Conservation (phyloP, 2,888 invertebrate species). For the Morpho helenor region DNA sequence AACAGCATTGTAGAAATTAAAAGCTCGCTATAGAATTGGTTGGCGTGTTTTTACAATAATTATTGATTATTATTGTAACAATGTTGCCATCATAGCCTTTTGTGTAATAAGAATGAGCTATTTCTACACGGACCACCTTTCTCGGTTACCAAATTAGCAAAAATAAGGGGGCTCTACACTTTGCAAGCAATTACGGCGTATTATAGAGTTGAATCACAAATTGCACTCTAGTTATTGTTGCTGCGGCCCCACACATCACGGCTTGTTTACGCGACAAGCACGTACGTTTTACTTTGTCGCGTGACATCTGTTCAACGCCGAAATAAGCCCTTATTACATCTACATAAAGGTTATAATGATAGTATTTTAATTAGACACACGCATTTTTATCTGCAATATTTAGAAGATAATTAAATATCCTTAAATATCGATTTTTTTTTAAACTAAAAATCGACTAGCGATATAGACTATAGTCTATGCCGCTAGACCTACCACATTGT, state of each 20-base stretch:
- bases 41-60: constrained; percentile 13
- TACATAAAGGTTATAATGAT: constrained; percentile 35
- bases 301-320: constrained; percentile 51
- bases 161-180: constrained; percentile 40
- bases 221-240: constrained; percentile 71
- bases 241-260: constrained; percentile 72
- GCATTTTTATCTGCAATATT: too few relatives aligned
- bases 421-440: too few relatives aligned
- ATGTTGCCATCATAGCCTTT: constrained; percentile 28
- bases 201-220: constrained; percentile 72
- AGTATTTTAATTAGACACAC: constrained; percentile 4
- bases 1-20: background rate
- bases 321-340: constrained; percentile 31
- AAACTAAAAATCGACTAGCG: too few relatives aligned
- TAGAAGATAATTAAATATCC: too few relatives aligned
- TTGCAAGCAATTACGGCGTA: constrained; percentile 52
- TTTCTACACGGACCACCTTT: constrained; percentile 37
- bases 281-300: constrained; percentile 76
- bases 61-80: constrained; percentile 28
- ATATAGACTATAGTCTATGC: too few relatives aligned
- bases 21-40: background rate
- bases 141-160: constrained; percentile 42
- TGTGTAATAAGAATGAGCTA: constrained; percentile 31
- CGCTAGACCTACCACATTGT: too few relatives aligned
- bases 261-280: constrained; percentile 70